A percentile compares a stretch with the other conserved stretches of the same genome.
phyloP scores from a whole-genome alignment of 2,888 invertebrate species.

The Luffia ferchaultella region DNA sequence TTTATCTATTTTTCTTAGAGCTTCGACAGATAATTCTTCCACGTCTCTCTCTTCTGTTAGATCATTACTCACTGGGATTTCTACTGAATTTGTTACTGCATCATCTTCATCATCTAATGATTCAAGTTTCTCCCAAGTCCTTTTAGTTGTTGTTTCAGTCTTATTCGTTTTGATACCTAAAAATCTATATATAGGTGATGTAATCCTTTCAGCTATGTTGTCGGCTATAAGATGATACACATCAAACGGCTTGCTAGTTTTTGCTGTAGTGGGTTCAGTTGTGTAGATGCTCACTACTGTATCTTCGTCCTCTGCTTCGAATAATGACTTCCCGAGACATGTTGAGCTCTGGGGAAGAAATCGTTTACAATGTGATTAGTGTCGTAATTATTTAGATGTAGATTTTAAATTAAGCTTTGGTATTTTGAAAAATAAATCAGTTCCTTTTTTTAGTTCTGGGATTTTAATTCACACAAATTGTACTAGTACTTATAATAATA shows the following conservation, averaged over 20 bases:
- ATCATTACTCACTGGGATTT: slow-evolving; percentile 31
- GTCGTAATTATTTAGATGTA: no score
- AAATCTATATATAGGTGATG: slow-evolving; percentile 52
- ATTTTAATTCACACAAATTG: no score
- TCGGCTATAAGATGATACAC: slow-evolving; percentile 54
- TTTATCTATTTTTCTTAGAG: slow-evolving; percentile 26
- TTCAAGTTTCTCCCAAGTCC: slow-evolving; percentile 31
- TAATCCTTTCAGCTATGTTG: slow-evolving; percentile 50
- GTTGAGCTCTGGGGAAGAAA: slow-evolving; percentile 10
- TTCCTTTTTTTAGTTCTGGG: no score
- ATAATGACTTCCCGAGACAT: slow-evolving; percentile 25
- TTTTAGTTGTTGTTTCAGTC: slow-evolving; percentile 21
- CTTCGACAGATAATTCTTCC: slow-evolving; percentile 41
- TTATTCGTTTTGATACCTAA: slow-evolving; percentile 31
- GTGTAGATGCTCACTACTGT: slow-evolving; percentile 56
- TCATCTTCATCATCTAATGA: slow-evolving; percentile 29
- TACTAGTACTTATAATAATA: no score
- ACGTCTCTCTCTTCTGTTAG: slow-evolving; percentile 33
- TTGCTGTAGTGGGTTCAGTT: slow-evolving; percentile 28
- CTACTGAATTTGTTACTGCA: slow-evolving; percentile 20
- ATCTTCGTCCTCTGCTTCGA: slow-evolving; percentile 24
- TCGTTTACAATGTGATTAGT: no score
- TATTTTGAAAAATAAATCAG: no score
- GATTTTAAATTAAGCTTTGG: no score
- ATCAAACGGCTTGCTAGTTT: slow-evolving; percentile 24